Base-by-base conservation (phyloP, 2,888 invertebrate species). In the Philonicus albiceps region DNA sequence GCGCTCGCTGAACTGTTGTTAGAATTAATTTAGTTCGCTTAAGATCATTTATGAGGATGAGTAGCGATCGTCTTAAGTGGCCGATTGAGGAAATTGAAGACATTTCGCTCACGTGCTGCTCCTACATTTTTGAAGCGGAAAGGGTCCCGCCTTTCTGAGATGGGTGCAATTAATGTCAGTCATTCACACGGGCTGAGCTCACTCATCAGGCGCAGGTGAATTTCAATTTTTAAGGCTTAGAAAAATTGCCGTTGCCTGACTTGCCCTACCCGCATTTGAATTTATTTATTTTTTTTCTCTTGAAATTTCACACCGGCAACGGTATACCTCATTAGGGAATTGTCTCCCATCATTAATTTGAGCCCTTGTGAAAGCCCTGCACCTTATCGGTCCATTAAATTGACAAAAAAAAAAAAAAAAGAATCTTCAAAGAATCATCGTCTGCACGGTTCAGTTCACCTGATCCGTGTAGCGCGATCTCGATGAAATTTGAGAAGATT, bases 1-100 rank as follows among this genome's bases (percentile, higher is more conserved):
- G 30, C 49, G 7, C 49, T 43, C 43, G 7, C 49, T 6, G 78
- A 43, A 37, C 34, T 37, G 78, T 78, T 78, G 49, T 78, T 78
- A 78, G 49, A 78, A 78, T 78, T 43, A 78, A 78, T 78, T 78
- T 43, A 49, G 78, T 78, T 49, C 78, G 78, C 78, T 78, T 78
- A 78, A 49, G 78, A 78, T 78, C 78, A 78, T 49, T 78, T 78
- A 78, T 53, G 37, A n/a, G 49, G 49, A 53, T 78, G 49, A 78
- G 30, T 78, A 78, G 37, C 43, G 78, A 37, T 78, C 27, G 30
- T 13, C 27, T 78, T 78, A 78, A 78, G 53, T 64, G 27, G 49
- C 49, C 49, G 30, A 49, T 78, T 78, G 43, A 78, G 49, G 16
- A 49, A 78, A 43, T 78, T 49, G 49, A 78, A 31, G 37, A 78